Base-by-base conservation (phyloP, 2,888 invertebrate species). In the Apamea sordens region DNA sequence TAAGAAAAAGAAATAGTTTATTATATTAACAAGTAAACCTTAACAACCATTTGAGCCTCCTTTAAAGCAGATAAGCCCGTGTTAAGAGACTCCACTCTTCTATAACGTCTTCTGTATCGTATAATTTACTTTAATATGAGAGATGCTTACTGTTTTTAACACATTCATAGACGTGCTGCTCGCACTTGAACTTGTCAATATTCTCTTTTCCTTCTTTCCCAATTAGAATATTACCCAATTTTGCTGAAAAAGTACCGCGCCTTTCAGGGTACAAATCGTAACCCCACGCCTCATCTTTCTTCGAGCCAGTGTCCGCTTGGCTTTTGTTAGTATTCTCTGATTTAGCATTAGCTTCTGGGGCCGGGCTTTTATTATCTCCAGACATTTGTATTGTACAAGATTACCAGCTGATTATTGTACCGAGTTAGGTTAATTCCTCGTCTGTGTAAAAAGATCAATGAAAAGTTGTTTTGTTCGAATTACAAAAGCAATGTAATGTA, bases 211-310 rank as follows among this genome's bases (percentile, higher is more conserved):
- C 98, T 93, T 98, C 98, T 69, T 97, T 95, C 8, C 98, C 97
- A 24, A 98, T 92, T 0, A 98, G 88, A 65, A 97, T 94, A 79
- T 97, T 97, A 3, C 94, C 92, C 93, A 97, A 94, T 90, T 95
- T 97, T 0, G 97, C 96, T 83, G 97, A 97, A 88, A 96, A 97
- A 59, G 97, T 94, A 0, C 98, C 98, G 90, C 98, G 97, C 89
- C 99, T 97, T 93, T 99, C 98, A 0, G 99, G 99, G 92, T 98
- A 99, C 82, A 99, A 96, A 95, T 98, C 98, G 91, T 98, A 98
- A 80, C 98, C 98, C 98, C 98, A 98, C 11, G 96, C 90, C 83
- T 96, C 95, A 53, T 93, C 90, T 72, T 93, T 94, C 50, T 92
- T 89, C 8, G 70, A 71, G 21, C 85, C 82, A 61, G 71, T 24